Base-by-base conservation (phyloP, 2,113 vertebrate genomes). In the Sisor rabdophorus region DNA sequence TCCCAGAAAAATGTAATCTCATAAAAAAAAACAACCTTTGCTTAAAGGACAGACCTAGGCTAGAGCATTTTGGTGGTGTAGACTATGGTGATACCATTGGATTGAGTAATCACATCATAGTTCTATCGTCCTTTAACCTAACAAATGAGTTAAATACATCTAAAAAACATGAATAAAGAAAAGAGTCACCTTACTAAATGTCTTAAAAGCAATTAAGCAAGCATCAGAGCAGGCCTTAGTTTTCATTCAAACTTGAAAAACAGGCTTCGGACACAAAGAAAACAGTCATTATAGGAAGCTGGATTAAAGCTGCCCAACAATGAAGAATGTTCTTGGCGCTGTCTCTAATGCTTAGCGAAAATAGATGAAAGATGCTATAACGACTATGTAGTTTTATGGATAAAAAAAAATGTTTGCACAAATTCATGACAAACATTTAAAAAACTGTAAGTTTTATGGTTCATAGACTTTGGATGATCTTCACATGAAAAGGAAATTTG, bases 311-410 rank as follows among this genome's bases (percentile, higher is more conserved):
- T 54, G 17, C 52, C 52, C 52, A 54, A 54, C 16, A 54, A 54
- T 54, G 4, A 54, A 20, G 19, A 54, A 54, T 54, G 52, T 54
- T 17, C 17, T 15, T 3, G 47, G 48, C 54, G 44, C 17, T 22
- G 22, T 59, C 36, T 72, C 19, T 36, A 10, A 20, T 72, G 70
- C 20, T 26, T 30, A 12, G 40, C 16, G n/a, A 55, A 20, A 11
- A n/a, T n/a, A n/a, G n/a, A 72, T 36, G 32, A 52, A 20, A 20
- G 50, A 22, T 55, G 73, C 44, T 78, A 22, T 52, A 30, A 81
- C 32, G n/a, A 78, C 44, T 55, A 74, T 40, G 78, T 67, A 30
- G 63, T 69, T 36, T 80, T 22, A 75, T 75, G 76, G 30, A 71
- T 58, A 36, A 82, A 8, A 75, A 10, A 3, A 65, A 75, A 72